Evolutionary conservation across 1,140 invertebrate genomes (phyloP), one percentile per base, ranked within the genome.

Genomic region (Atta texana): DNA sequence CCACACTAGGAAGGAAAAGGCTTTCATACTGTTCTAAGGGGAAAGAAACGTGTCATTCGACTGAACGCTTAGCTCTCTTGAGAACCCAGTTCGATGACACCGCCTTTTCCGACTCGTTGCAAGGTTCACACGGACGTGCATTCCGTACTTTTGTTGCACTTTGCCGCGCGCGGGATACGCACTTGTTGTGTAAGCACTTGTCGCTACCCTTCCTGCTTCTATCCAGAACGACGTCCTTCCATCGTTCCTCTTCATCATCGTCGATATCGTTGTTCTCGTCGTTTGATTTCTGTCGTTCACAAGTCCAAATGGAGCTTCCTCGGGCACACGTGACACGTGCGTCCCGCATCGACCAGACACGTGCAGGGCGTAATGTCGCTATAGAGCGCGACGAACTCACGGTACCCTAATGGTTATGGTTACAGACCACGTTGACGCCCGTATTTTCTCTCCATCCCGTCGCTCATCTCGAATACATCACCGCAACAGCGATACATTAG

Each of bases 241-340:
- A 16, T n/a, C 59, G 14, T 28, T 51, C 57, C 44, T 18, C 49
- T 55, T 28, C 68, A 7, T 12, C 28, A 18, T 12, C 53, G 24
- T 55, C 63, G 63, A 39, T 34, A 10, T n/a, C 44, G 55, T 51
- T 31, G 24, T n/a, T 28, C 39, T 57, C 28, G 55, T 55, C 28
- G 59, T 28, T 24, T 28, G 59, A 28, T 81, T 59, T 51, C 12
- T 53, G 57, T n/a, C 51, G 12, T 24, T 63, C 49, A 4, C 64
- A 24, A 18, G 6, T 66, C 55, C 80, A 61, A 76, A 84, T 66
- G 81, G 59, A 86, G 75, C 89, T 90, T 90, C 85, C 84, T 72
- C 88, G 55, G 75, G 66, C 86, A 91, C 93, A 93, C 91, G 93
- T 90, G 94, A 93, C 94, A 94, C 93, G 93, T 94, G 93, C 93